phyloP scores from a whole-genome alignment of 2,797 vertebrate genomes.

The Iguana delicatissima region DNA sequence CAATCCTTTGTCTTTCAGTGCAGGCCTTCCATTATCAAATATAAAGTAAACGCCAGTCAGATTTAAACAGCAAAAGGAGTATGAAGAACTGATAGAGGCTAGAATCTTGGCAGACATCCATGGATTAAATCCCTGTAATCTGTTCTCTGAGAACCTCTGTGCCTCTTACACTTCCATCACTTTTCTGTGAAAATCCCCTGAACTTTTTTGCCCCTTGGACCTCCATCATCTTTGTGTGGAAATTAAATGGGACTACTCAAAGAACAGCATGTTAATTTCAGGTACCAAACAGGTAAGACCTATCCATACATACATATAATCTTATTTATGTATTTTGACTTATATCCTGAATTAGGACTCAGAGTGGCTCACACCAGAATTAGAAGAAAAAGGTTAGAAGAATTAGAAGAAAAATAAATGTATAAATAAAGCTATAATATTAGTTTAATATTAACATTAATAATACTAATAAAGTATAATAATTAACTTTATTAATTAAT shows the following conservation, averaged over 20 bases:
- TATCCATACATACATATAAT: neutral
- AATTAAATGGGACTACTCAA: too few species aligned
- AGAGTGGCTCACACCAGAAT: too few species aligned
- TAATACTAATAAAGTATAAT: too few species aligned
- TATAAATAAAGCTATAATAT: too few species aligned
- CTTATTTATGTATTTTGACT: neutral
- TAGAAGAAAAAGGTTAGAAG: too few species aligned
- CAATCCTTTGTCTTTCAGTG: neutral
- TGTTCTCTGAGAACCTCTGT: neutral
- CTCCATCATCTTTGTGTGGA: neutral
- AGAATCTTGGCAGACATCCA: neutral
- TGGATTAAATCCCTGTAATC: neutral
- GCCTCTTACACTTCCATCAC: neutral
- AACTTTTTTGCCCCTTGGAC: neutral
- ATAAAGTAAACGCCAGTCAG: neutral
- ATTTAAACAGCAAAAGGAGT: neutral
- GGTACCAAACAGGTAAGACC: neutral
- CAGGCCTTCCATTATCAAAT: neutral
- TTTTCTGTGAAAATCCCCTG: too few species aligned
- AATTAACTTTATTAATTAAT: too few species aligned
- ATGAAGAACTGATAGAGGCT: neutral
- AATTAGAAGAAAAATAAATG: too few species aligned
- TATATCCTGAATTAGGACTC: too few species aligned
- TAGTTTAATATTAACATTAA: too few species aligned
- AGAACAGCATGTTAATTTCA: neutral